Conservation (phyloP, 2,797 vertebrate species). For the Sebastes steindachneri region DNA sequence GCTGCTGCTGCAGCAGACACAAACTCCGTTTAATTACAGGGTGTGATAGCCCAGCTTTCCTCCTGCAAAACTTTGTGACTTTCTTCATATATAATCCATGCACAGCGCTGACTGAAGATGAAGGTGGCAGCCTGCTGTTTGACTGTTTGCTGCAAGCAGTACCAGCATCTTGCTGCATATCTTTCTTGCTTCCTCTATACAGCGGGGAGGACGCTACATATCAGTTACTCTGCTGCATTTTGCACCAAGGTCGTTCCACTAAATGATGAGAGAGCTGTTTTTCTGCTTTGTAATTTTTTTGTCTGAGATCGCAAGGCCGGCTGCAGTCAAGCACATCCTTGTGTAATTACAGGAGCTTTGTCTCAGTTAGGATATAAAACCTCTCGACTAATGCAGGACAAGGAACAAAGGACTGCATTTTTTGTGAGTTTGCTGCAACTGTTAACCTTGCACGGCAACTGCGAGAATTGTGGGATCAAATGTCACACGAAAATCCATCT, state of each 20-base stretch:
- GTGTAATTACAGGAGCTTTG: slow-evolving; percentile 13
- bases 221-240: slow-evolving; percentile 12
- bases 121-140: slow-evolving; percentile 49
- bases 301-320: slow-evolving; percentile 5
- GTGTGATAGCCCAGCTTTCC: slow-evolving; percentile 23
- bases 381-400: background rate
- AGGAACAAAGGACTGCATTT: background rate
- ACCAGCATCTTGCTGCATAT: slow-evolving; percentile 25
- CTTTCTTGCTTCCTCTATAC: slow-evolving; percentile 22
- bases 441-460: no score
- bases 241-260: slow-evolving; percentile 26
- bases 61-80: slow-evolving; percentile 42
- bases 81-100: slow-evolving; percentile 63
- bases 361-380: slow-evolving; percentile 33
- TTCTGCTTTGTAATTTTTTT: background rate
- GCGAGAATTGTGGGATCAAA: no score
- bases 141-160: slow-evolving; percentile 44
- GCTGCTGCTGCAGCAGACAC: slow-evolving; percentile 10
- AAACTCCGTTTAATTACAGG: slow-evolving; percentile 44
- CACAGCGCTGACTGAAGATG: slow-evolving; percentile 57
- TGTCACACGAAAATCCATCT: no score
- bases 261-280: slow-evolving; percentile 32
- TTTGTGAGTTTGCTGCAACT: background rate
- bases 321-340: background rate
- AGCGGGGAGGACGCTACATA: background rate